Evolutionary conservation across 2,113 vertebrate genomes (phyloP).

Genomic region (Aphyosemion australe): DNA sequence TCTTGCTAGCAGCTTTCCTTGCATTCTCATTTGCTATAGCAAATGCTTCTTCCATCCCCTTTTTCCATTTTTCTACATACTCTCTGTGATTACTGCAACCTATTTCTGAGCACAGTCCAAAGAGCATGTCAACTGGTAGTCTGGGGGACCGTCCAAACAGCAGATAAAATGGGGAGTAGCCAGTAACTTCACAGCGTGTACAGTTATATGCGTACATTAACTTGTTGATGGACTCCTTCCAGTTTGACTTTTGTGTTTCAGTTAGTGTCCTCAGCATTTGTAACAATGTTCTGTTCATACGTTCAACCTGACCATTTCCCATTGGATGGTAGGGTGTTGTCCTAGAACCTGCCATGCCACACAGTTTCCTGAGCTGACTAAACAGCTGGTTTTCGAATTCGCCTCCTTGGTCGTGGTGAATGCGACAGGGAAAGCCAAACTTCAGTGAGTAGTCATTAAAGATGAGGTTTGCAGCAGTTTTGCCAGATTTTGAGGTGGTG

Average conservation of each 20-base stretch:
- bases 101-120: neutral
- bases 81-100: neutral
- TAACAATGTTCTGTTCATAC: too few relatives aligned
- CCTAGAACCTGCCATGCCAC: neutral
- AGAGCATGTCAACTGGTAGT: too few relatives aligned
- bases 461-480: neutral
- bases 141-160: too few relatives aligned
- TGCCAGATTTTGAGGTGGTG: constrained; percentile 20
- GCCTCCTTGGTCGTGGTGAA: neutral
- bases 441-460: neutral
- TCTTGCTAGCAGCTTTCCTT: neutral
- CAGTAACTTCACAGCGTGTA: neutral
- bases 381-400: constrained; percentile 12
- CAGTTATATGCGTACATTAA: neutral
- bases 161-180: too few relatives aligned
- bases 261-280: neutral
- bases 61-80: neutral
- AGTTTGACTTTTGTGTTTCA: neutral
- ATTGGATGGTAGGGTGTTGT: neutral
- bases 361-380: constrained; percentile 1
- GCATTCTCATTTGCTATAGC: neutral
- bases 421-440: neutral
- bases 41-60: neutral
- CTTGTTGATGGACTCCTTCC: neutral
- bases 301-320: too few relatives aligned